These are phyloP conservation scores for Anarsia innoxiella DNA, from an alignment of 2,888 invertebrate species.

Conservation along the genomic window DNA sequence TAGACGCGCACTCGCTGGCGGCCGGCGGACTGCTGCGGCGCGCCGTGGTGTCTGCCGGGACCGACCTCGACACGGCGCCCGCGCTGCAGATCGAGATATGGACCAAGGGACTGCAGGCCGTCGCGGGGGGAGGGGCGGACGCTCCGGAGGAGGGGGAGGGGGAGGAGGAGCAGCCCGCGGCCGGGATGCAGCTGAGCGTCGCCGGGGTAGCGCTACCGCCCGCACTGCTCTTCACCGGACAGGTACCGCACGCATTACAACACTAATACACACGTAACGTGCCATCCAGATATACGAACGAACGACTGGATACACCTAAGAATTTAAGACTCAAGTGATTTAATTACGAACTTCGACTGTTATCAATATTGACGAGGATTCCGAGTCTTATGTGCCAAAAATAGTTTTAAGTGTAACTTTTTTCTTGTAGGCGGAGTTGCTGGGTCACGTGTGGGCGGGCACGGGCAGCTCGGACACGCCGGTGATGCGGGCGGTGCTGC, in stretches of 20 bases:
- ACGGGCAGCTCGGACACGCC: constrained; percentile 28
- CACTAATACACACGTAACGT: no score
- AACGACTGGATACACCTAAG: no score
- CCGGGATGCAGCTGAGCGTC: neutral
- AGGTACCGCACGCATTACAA: no score
- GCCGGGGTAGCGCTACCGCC: neutral
- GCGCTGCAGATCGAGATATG: constrained; percentile 33
- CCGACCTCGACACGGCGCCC: constrained; percentile 35
- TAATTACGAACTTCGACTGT: no score
- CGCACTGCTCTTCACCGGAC: neutral
- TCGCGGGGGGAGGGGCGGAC: no score
- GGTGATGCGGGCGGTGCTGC: constrained; percentile 4
- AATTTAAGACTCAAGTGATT: no score
- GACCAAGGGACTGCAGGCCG: constrained; percentile 23
- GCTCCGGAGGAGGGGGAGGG: constrained; percentile 9
- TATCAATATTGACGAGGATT: no score
- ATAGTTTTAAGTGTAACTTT: constrained; percentile 5
- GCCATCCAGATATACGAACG: no score
- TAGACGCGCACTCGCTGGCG: neutral
- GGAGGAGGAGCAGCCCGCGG: neutral
- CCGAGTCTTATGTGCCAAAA: no score
- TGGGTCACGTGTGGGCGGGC: constrained; percentile 56
- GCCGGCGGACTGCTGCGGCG: constrained; percentile 13
- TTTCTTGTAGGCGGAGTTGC: constrained; percentile 51
- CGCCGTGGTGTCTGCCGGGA: constrained; percentile 12